These are phyloP conservation scores for Felis chaus DNA, from an alignment of 2,113 vertebrate genomes.

Conservation along the genomic window DNA sequence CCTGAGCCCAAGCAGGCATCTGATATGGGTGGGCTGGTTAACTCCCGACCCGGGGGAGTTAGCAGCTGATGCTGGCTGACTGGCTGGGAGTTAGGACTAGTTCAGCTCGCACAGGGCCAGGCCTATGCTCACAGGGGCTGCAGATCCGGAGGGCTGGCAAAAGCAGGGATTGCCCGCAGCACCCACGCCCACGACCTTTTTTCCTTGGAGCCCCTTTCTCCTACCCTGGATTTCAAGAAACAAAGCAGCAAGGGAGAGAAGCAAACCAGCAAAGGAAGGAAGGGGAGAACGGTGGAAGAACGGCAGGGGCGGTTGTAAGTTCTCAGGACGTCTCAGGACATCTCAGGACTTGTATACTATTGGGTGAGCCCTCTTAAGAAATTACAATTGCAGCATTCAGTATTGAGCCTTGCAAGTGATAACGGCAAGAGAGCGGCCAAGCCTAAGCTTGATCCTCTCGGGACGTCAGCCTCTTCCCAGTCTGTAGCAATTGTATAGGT, in stretches of 20 bases:
- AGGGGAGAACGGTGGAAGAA: neutral
- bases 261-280: neutral
- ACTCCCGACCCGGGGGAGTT: neutral
- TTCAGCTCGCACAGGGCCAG: neutral
- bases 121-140: neutral
- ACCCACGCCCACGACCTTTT: neutral
- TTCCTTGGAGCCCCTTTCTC: neutral
- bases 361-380: neutral
- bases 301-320: too few species aligned
- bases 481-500: neutral
- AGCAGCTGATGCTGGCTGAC: neutral
- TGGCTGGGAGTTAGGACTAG: neutral
- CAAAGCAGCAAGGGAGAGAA: neutral
- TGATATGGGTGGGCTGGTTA: neutral
- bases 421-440: neutral
- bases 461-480: neutral
- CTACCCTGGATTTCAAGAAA: neutral
- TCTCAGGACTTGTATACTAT: neutral
- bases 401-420: neutral
- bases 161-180: neutral
- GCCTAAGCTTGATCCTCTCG: neutral
- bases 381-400: neutral
- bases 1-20: neutral
- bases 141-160: neutral
- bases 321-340: neutral